Base-by-base conservation (phyloP, 1,140 invertebrate species). In the Tetranychus cinnabarinus region DNA sequence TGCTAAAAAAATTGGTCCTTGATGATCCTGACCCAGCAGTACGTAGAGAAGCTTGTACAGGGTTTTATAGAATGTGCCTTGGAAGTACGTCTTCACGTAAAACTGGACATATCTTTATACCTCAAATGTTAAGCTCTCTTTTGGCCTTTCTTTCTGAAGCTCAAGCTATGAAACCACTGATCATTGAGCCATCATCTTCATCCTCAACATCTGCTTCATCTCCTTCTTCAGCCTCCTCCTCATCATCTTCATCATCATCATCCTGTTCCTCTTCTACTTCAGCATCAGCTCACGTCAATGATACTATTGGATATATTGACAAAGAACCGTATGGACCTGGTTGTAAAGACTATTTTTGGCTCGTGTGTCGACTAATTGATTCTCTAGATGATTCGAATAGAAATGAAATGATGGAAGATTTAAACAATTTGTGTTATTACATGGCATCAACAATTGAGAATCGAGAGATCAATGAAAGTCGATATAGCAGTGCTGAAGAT, bases 311-410 rank as follows among this genome's bases (percentile, higher is more conserved):
- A n/a, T 34, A 35, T 15, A 47, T 60, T 36, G 64, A 65, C 3
- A 65, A 63, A 61, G 59, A 61, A 31, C 37, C 45, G 0, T 91
- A 88, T 70, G 88, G 88, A 1, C 87, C 88, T 5, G 87, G 88
- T 5, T 92, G 88, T 72, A 73, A 88, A 33, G 89, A 95, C 70
- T 95, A 91, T 72, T 92, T 93, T 70, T 91, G 88, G 87, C 73
- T 93, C 0, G 75, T 90, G 2, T 88, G 87, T 66, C 78, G 86
- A 23, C 74, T 93, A 7, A 82, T 93, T 4, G 88, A 93, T 67
- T 84, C 82, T 7, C 70, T 89, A 6, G 85, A 87, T 65, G 84
- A 82, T 74, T 80, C 80, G 70, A 68, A n/a, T 13, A 37, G 23
- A 15, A 12, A 34, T 15, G n/a, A 33, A 10, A 23, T 15, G 31